Evolutionary conservation across 2,888 invertebrate species (phyloP), one percentile per base, ranked within the genome.

Genomic region (Patella caerulea): DNA sequence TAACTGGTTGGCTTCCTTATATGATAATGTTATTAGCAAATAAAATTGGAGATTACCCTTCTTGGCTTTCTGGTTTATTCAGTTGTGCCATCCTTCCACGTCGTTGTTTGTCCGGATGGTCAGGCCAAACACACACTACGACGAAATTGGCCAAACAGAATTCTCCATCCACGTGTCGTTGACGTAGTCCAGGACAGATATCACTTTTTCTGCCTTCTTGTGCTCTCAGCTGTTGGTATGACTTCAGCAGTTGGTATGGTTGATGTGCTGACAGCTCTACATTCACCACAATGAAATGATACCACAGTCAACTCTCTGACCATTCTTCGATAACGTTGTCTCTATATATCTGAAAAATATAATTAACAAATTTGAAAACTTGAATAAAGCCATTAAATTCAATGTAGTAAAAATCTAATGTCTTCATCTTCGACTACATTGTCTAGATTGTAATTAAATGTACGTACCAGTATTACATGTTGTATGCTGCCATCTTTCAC

Each of bases 81-180:
- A 15, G 54, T 52, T 53, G 52, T 70, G 71, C 75, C 75, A 75
- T 17, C 75, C 75, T 24, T 70, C 75, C n/a, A 75, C 75, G n/a
- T 70, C 71, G 54, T 75, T 70, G 71, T 75, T 75, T 5, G 69
- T 75, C 53, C 70, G 45, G 34, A 74, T 74, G n/a, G 59, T 59
- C 17, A n/a, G 17, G n/a, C 19, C 19, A 59, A 15, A 59, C 14
- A 59, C 14, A 59, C 59, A 59, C 59, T n/a, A 59, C 5, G 59
- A 59, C 14, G 59, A 19, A n/a, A 59, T 59, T 17, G 59, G 17
- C 59, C 59, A 59, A 0, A 59, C 59, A 59, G 59, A 12, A 59
- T 19, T 59, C 5, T 17, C 19, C 17, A 59, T 59, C 59, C 59
- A 59, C n/a, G 15, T 59, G 11, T 59, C 59, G 15, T 59, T 14